These are phyloP conservation scores for Ageneiosus marmoratus DNA, from an alignment of 2,113 vertebrate genomes.

Conservation along the genomic window DNA sequence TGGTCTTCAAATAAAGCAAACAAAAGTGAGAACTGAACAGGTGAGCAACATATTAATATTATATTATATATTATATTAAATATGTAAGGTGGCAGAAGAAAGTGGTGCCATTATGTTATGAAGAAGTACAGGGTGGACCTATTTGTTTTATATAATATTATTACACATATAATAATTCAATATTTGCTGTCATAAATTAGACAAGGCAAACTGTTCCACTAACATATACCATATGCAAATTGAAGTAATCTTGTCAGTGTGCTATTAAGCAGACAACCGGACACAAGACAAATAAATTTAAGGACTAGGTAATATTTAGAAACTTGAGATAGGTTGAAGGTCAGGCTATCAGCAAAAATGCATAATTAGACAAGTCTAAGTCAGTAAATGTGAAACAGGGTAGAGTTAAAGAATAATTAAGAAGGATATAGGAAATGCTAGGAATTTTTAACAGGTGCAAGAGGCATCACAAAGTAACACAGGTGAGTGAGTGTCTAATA, in stretches of 20 bases:
- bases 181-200: not conserved
- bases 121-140: not conserved
- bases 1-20: not conserved
- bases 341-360: not conserved
- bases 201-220: not conserved
- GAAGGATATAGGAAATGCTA: not conserved
- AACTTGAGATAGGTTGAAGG: not conserved
- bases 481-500: not conserved
- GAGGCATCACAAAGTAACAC: not conserved
- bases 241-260: not conserved
- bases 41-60: not conserved
- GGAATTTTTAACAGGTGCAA: not conserved
- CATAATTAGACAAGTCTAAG: not conserved
- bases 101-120: not conserved
- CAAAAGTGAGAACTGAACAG: not conserved
- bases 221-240: not conserved
- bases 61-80: no score
- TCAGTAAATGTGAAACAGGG: not conserved
- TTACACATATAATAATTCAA: no score
- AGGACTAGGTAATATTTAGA: not conserved
- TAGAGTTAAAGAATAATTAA: not conserved
- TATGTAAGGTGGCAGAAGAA: not conserved
- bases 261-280: not conserved
- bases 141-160: not conserved
- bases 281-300: not conserved